These are phyloP conservation scores for Pristionchus japonicus DNA, from an alignment of 2,888 invertebrate genomes.

Conservation along the genomic window DNA sequence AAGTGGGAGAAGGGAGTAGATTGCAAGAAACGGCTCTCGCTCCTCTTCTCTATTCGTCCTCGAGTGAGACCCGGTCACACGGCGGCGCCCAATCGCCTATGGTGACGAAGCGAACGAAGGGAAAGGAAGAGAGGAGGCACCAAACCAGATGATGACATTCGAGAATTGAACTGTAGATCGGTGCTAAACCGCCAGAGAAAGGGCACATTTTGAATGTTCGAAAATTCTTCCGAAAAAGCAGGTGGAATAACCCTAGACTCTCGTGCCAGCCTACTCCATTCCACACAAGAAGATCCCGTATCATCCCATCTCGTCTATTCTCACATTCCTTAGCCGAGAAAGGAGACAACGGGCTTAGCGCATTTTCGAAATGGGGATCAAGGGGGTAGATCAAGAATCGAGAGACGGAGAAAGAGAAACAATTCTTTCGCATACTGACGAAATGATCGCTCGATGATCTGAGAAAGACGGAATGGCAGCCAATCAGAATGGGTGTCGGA, in stretches of 20 bases:
- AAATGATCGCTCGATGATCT: neutral
- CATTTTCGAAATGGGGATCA: neutral
- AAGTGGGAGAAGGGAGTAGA: slow-evolving; percentile 9
- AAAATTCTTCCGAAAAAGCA: too few species aligned
- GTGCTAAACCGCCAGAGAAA: neutral
- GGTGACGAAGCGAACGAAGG: neutral
- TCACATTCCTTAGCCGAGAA: neutral
- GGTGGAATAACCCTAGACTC: neutral
- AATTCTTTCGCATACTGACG: neutral
- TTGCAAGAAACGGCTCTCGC: slow-evolving; percentile 33
- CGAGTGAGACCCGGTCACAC: neutral
- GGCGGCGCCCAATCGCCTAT: neutral
- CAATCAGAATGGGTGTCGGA: neutral
- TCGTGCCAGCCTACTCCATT: neutral
- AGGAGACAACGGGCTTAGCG: too few species aligned
- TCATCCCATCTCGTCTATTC: neutral
- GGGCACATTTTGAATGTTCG: too few species aligned
- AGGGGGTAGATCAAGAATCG: neutral
- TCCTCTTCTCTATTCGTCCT: too few species aligned
- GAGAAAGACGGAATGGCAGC: neutral
- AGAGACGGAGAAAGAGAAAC: neutral
- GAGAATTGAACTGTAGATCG: neutral
- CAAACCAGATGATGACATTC: neutral
- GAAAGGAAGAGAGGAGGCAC: neutral
- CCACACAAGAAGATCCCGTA: neutral